Evolutionary conservation across 2,797 vertebrate species (phyloP), one percentile per base, ranked within the genome.

Genomic region (Macropodus opercularis): DNA sequence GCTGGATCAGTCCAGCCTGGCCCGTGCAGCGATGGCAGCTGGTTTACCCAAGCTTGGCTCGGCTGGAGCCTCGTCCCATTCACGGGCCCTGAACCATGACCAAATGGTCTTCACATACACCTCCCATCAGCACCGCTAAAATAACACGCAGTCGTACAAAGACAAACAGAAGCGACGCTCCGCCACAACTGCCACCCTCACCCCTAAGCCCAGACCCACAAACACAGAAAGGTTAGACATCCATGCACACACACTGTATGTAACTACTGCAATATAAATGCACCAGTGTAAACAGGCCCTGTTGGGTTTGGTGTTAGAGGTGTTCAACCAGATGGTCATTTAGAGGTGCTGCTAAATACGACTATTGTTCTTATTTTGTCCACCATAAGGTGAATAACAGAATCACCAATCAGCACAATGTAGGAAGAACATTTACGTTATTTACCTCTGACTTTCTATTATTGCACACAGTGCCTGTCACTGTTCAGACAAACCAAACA

Each of bases 41-140:
- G 77, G 86, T 89, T 90, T 84, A 87, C 72, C 78, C 80, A 82
- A 85, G 80, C 80, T 58, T 56, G 79, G 71, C 78, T 85, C 31
- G 52, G 69, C 59, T 56, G 26, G 67, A 76, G 69, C 57, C 53
- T 68, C 3, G 44, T 69, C 72, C 77, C 67, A 90, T 85, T 90
- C 79, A 84, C 56, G 23, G 70, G 71, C 84, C 80, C 57, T 91
- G 84, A 90, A 91, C 87, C 86, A 74, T 87, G 79, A 86, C 69
- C 75, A 85, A 91, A 86, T 83, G 72, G 81, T 69, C 78, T 85
- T 78, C 72, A 79, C 85, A 80, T 67, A 82, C 73, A 69, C 77
- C 80, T 82, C 79, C 83, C 87, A 84, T 86, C 82, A 87, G 87
- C 86, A 75, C 83, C 79, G 81, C 83, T 90, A 87, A 87, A 91